Evolutionary conservation across 2,797 vertebrate genomes (phyloP).

Genomic region (Megaceryle alcyon): DNA sequence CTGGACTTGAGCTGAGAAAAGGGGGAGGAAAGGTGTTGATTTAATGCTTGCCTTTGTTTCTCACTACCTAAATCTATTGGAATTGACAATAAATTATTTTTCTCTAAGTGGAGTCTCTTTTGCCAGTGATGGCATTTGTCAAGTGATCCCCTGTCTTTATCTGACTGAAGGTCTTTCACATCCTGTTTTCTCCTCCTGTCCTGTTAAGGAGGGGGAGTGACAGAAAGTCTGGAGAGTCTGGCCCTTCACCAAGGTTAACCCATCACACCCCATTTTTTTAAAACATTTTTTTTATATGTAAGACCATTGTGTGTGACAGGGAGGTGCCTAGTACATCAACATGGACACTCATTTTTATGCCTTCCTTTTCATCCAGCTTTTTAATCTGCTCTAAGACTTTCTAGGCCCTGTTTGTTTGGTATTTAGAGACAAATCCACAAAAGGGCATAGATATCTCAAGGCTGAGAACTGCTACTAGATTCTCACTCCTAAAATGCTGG

Average conservation of each 20-base stretch:
- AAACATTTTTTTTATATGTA: background rate
- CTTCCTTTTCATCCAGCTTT: background rate
- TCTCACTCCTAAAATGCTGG: background rate
- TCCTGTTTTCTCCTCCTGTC: background rate
- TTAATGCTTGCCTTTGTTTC: background rate
- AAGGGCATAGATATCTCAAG: background rate
- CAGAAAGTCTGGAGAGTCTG: background rate
- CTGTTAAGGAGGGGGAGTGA: background rate
- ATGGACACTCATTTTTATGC: background rate
- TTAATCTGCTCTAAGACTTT: background rate
- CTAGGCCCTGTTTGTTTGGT: background rate
- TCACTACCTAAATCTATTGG: background rate
- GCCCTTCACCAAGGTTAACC: background rate
- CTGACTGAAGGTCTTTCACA: background rate
- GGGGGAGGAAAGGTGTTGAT: background rate
- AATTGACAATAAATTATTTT: background rate
- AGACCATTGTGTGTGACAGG: accelerated
- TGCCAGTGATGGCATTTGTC: background rate
- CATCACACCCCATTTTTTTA: background rate
- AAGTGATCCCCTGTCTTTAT: background rate
- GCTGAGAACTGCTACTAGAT: background rate
- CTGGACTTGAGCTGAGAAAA: background rate
- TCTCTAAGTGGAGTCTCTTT: background rate
- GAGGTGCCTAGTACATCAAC: background rate
- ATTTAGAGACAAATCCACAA: background rate